Evolutionary conservation across 1,140 invertebrate species (phyloP), one percentile per base, ranked within the genome.

Genomic region (Dysdera silvatica): DNA sequence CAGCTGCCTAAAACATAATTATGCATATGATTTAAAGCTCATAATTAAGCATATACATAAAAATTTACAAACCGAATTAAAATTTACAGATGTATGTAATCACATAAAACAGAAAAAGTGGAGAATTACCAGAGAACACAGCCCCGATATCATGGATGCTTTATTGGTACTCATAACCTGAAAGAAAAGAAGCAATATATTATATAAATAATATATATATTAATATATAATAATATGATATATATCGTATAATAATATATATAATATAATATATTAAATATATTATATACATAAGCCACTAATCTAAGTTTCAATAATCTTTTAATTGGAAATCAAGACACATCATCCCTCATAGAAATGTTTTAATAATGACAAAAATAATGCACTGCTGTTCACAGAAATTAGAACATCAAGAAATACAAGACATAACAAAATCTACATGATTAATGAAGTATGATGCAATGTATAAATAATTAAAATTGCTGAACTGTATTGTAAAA

Each of bases 151-250:
- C 54, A 62, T 52, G 10, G 59, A 61, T 61, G 41, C 65, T 47
- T 57, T 61, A 40, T 45, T 61, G 40, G 32, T 61, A 40, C 59
- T 63, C 53, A 62, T 57, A 24, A 79, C 37, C 79, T 80, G 67
- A 28, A 73, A 71, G 61, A 45, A 66, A 67, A 65, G 24, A 57
- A 53, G 52, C 12, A 48, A 20, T 35, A 37, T 23, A 52, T 18
- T 48, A 53, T n/a, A n/a, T n/a, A n/a, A 8, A 49, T 41, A 5
- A 26, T 16, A 33, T 16, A 24, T 43, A 43, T 16, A 35, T 47
- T 56, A 37, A 58, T 53, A 29, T 49, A 58, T 40, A 23, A 58
- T 26, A 40, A 45, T 47, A n/a, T n/a, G n/a, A n/a, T n/a, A n/a
- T n/a, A n/a, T n/a, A n/a, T n/a, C n/a, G n/a, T n/a, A n/a, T n/a